Conservation (phyloP, 2,113 vertebrate species). For the Petromus typicus region DNA sequence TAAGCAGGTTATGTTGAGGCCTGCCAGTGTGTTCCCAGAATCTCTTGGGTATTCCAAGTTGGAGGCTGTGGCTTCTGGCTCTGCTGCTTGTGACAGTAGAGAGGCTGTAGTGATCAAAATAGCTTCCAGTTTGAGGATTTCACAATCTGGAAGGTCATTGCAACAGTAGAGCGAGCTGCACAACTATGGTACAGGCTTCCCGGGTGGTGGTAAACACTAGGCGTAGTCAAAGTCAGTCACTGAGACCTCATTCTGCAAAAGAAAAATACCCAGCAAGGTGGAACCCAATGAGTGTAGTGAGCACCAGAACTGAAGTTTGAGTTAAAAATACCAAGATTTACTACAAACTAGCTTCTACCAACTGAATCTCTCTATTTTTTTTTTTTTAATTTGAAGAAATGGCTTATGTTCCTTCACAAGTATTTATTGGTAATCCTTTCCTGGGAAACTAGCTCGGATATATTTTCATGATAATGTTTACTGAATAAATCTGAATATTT, state of each 20-base stretch:
- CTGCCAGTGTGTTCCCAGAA: neutral
- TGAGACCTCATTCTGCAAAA: neutral
- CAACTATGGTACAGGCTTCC: neutral
- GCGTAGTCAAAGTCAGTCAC: neutral
- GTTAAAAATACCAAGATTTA: conserved; percentile 2
- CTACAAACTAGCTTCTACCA: neutral
- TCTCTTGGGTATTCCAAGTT: neutral
- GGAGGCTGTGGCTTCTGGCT: neutral
- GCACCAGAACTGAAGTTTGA: neutral
- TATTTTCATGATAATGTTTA: conserved; percentile 58
- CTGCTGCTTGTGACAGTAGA: neutral
- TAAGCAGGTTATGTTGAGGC: too few species aligned
- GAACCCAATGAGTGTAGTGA: neutral
- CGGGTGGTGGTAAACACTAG: neutral
- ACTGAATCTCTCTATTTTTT: neutral
- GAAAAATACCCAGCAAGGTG: neutral
- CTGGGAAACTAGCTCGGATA: neutral
- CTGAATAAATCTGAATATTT: conserved; percentile 66
- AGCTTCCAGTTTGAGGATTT: neutral
- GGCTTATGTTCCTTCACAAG: neutral
- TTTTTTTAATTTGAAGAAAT: conserved; percentile 22
- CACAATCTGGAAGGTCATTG: neutral
- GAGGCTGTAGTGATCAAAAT: neutral
- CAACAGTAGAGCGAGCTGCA: neutral
- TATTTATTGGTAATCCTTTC: conserved; percentile 1